phyloP scores from a whole-genome alignment of 2,113 vertebrate species.

The Alouatta palliata region DNA sequence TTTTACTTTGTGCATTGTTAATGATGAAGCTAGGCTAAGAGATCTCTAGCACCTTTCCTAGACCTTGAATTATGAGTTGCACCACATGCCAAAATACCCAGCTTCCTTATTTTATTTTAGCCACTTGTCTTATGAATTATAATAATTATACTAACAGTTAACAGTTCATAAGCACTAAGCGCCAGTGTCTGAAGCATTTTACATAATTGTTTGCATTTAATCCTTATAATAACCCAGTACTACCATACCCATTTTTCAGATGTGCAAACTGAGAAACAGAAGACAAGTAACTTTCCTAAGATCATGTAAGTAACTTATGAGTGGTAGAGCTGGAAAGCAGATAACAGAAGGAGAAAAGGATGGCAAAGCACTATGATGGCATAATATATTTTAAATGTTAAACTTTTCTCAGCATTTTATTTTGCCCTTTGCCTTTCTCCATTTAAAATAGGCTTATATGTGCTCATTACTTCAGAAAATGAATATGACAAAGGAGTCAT shows the following conservation, averaged over 20 bases:
- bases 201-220: neutral
- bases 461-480: neutral
- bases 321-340: neutral
- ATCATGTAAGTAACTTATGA: neutral
- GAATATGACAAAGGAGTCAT: neutral
- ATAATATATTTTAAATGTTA: neutral
- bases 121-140: constrained; percentile 34
- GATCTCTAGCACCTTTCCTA: neutral
- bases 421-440: neutral
- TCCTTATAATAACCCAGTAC: neutral
- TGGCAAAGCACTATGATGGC: neutral
- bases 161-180: neutral
- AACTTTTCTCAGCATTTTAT: neutral
- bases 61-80: constrained; percentile 8
- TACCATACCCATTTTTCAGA: constrained; percentile 8
- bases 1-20: neutral
- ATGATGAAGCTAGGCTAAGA: neutral
- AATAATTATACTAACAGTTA: constrained; percentile 36
- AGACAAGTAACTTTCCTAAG: neutral
- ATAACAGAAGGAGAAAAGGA: neutral
- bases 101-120: constrained; percentile 27
- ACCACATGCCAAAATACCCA: neutral
- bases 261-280: neutral
- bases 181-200: neutral
- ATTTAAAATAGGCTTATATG: neutral